A percentile compares a stretch with the other conserved stretches of the same genome.
Conservation (phyloP, 2,113 vertebrate genomes). For the Sus scrofa region T2T-Sscrofa CM000815.6:119985501-119986000, state of each 20-base stretch:
- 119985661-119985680: not conserved
- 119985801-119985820: not conserved
- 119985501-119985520: too few species aligned
- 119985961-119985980: not conserved
- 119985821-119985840: not conserved
- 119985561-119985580: not conserved
- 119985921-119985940: not conserved
- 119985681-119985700: not conserved
- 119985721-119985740: not conserved
- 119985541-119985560: not conserved
- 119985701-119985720: not conserved
- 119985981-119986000: not conserved
- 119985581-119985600: not conserved
- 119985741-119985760: not conserved
- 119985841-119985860: not conserved
- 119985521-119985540: too few species aligned
- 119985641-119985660: not conserved
- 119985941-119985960: rapidly evolving
- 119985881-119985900: too few species aligned
- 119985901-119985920: rapidly evolving
- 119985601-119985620: not conserved
- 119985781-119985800: not conserved
- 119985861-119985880: not conserved
- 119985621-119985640: not conserved
- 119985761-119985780: too few species aligned